phyloP scores from a whole-genome alignment of 2,113 vertebrate genomes.

The Isichthys henryi region DNA sequence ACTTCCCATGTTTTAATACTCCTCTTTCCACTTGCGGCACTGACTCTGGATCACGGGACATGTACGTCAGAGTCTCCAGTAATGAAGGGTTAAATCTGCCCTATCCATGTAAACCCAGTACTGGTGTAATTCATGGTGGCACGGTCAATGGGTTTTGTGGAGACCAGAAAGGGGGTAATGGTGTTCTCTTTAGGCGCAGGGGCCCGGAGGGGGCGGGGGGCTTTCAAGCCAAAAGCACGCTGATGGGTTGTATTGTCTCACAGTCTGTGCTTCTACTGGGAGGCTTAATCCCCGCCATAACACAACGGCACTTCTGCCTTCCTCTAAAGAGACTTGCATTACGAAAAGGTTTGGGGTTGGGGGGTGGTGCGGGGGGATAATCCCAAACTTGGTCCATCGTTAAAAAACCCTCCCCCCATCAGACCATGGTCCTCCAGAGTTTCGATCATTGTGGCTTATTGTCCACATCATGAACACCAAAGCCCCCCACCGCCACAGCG shows the following conservation, averaged over 20 bases:
- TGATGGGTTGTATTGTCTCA: slow-evolving; percentile 40
- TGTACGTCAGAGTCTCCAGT: neutral
- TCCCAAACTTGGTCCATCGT: slow-evolving; percentile 45
- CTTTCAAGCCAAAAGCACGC: slow-evolving; percentile 41
- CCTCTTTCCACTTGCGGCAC: neutral
- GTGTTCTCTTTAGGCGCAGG: slow-evolving; percentile 43
- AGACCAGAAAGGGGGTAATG: slow-evolving; percentile 53
- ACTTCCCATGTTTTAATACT: neutral
- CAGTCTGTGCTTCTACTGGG: slow-evolving; percentile 31
- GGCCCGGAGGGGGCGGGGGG: slow-evolving; percentile 37
- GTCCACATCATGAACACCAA: slow-evolving; percentile 55
- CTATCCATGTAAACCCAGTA: slow-evolving; percentile 46
- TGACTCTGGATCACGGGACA: neutral
- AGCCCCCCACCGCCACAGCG: slow-evolving; percentile 32
- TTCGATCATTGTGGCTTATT: slow-evolving; percentile 60
- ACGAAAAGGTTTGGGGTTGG: slow-evolving; percentile 37
- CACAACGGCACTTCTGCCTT: slow-evolving; percentile 47
- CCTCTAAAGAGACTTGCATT: slow-evolving; percentile 42
- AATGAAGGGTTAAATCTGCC: slow-evolving; percentile 16
- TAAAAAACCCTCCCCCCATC: slow-evolving; percentile 33
- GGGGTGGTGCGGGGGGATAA: slow-evolving; percentile 45
- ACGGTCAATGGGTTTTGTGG: slow-evolving; percentile 61
- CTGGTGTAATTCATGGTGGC: slow-evolving; percentile 56
- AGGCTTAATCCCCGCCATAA: slow-evolving; percentile 43
- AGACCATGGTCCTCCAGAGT: slow-evolving; percentile 53